phyloP scores from a whole-genome alignment of 37 sponge, comb jelly and placozoan genomes.

The Chondrilla cf. caribensis region DNA sequence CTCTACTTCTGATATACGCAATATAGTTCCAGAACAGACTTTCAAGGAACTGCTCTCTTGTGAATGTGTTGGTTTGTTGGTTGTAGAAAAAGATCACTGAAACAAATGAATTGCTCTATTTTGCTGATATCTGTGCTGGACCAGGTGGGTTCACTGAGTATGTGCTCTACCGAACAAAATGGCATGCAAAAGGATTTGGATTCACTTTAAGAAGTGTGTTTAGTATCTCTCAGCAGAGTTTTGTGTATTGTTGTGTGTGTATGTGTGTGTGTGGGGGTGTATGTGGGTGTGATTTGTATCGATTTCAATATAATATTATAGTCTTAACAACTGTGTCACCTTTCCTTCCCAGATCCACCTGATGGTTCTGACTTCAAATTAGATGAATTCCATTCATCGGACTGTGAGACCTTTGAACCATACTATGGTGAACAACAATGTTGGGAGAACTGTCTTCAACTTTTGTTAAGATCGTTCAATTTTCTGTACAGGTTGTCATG shows the following conservation, averaged over 20 bases:
- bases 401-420: conserved; percentile 96
- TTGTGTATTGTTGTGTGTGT: neutral
- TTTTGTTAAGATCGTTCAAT: too few relatives aligned
- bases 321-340: too few relatives aligned
- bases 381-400: conserved; percentile 79
- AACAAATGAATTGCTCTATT: conserved; percentile 70
- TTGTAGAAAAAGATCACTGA: conserved; percentile 28
- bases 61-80: neutral
- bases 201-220: conserved; percentile 84
- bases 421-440: conserved; percentile 89
- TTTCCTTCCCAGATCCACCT: conserved; percentile 35
- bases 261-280: conserved; percentile 43
- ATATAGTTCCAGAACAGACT: too few relatives aligned
- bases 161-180: conserved; percentile 83
- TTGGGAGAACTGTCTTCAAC: too few relatives aligned
- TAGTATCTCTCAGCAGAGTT: neutral
- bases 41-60: too few relatives aligned
- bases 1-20: too few relatives aligned
- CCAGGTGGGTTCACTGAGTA: conserved; percentile 99
- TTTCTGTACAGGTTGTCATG: conserved; percentile 26
- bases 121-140: conserved; percentile 98
- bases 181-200: conserved; percentile 98
- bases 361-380: conserved; percentile 91
- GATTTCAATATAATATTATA: too few relatives aligned
- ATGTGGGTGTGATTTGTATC: neutral